Evolutionary conservation across 2,888 invertebrate genomes (phyloP), one percentile per base, ranked within the genome.

Genomic region (Andrena chrysosceles): DNA sequence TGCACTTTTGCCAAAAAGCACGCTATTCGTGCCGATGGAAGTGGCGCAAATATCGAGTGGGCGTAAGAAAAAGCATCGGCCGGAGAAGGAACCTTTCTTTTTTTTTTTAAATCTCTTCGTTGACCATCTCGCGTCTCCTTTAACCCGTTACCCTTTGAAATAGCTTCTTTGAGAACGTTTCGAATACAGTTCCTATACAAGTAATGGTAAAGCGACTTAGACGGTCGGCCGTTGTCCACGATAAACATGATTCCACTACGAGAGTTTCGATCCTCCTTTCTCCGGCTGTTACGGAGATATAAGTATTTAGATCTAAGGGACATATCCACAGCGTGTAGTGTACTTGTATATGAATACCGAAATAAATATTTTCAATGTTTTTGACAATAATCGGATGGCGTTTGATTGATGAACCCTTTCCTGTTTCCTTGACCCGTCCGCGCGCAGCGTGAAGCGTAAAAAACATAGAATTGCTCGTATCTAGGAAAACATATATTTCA

Each of bases 281-380:
- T 89, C 84, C 89, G 90, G 90, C 88, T 90, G 87, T 74, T 56
- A 85, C 90, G 89, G 88, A 87, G 87, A 87, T 85, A 84, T 86
- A 84, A 87, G 89, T 91, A 91, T 90, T 85, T 90, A 90, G 88
- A 85, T 87, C 70, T 91, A 89, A 91, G 87, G 81, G 81, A 88
- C 89, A 91, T 91, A 91, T 91, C 90, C 86, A 85, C 87, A 89
- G 91, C 90, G 91, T 91, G 89, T 91, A 90, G 89, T 91, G 90
- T 92, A 90, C 86, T 89, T 89, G 87, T 90, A 91, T 90, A 89
- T 90, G 87, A 86, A 89, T 92, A 90, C 86, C 89, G 89, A 90
- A 90, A 91, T 90, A 90, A 90, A 90, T 90, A 89, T 91, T 92
- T 89, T 91, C 90, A 91, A 91, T 91, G 90, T 91, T 91, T 91